Percentiles rank a stretch among this genome's conserved stretches.
Conservation (phyloP, 1,140 invertebrate genomes). For the Drosophila nikananu region DNA sequence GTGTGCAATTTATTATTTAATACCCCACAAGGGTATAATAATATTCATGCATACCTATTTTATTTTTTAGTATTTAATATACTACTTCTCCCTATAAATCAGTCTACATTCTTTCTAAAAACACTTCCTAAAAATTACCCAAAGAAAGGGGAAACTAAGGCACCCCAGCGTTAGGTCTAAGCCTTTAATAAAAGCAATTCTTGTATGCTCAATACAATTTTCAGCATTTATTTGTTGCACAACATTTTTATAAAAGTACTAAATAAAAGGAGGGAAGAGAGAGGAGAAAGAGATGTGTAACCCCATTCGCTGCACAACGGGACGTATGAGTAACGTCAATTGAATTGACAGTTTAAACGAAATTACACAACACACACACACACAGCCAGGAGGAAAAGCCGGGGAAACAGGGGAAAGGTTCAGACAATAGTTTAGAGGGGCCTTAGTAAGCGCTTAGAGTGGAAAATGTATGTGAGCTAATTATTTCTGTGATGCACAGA, state of each 20-base stretch:
- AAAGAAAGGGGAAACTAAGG: background rate
- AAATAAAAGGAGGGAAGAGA: conserved; percentile 3
- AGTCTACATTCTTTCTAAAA: background rate
- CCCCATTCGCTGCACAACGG: conserved; percentile 66
- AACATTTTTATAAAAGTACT: conserved; percentile 24
- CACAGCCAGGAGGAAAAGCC: conserved; percentile 1
- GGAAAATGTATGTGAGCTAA: conserved; percentile 73
- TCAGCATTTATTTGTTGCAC: conserved; percentile 32
- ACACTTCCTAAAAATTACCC: too few species aligned
- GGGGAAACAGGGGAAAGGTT: background rate
- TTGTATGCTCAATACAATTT: conserved; percentile 11
- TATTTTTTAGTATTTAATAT: too few species aligned
- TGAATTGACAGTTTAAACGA: conserved; percentile 80
- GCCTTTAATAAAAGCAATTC: background rate
- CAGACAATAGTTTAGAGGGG: conserved; percentile 33
- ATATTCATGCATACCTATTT: too few species aligned
- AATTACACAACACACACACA: conserved; percentile 61
- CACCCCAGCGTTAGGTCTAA: background rate
- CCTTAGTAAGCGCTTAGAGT: conserved; percentile 72
- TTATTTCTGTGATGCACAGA: conserved; percentile 45
- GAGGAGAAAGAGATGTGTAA: conserved; percentile 4
- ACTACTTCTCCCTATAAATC: background rate
- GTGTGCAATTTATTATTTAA: too few species aligned
- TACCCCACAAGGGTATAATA: too few species aligned
- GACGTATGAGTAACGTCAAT: conserved; percentile 80